These are phyloP conservation scores for Gyps fulvus DNA, from an alignment of 2,113 vertebrate species.

Conservation along the genomic window DNA sequence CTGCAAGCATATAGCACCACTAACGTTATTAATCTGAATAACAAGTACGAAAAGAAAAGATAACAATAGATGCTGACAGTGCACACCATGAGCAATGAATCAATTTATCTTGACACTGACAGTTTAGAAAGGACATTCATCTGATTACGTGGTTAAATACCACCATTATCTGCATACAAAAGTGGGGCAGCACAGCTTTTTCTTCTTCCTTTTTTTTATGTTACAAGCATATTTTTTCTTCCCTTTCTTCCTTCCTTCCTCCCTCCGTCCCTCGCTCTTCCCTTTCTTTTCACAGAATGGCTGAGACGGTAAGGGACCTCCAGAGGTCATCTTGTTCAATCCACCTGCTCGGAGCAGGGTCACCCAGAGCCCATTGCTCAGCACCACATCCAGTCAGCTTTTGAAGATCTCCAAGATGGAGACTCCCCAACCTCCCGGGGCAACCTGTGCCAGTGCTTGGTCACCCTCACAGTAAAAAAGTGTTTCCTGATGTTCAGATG, in stretches of 20 bases:
- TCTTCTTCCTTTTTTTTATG: background rate
- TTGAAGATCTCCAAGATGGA: background rate
- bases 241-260: too few species aligned
- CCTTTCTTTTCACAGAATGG: background rate
- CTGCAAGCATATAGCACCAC: background rate
- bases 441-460: background rate
- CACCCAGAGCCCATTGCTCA: background rate
- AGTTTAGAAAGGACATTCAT: conserved; percentile 45
- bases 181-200: background rate
- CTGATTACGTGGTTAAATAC: background rate
- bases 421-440: background rate
- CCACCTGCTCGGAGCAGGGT: background rate
- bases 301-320: background rate
- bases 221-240: background rate
- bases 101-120: conserved; percentile 62
- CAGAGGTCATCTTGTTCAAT: background rate
- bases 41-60: conserved; percentile 44
- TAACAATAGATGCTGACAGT: conserved; percentile 48
- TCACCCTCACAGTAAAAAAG: background rate
- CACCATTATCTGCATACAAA: background rate
- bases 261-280: background rate
- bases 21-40: conserved; percentile 70
- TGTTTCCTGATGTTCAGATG: background rate
- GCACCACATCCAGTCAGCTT: background rate
- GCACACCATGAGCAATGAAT: conserved; percentile 38